A percentile compares a stretch with the other conserved stretches of the same genome.
phyloP scores from a whole-genome alignment of 2,113 vertebrate species.

The Siniperca knerii region DNA sequence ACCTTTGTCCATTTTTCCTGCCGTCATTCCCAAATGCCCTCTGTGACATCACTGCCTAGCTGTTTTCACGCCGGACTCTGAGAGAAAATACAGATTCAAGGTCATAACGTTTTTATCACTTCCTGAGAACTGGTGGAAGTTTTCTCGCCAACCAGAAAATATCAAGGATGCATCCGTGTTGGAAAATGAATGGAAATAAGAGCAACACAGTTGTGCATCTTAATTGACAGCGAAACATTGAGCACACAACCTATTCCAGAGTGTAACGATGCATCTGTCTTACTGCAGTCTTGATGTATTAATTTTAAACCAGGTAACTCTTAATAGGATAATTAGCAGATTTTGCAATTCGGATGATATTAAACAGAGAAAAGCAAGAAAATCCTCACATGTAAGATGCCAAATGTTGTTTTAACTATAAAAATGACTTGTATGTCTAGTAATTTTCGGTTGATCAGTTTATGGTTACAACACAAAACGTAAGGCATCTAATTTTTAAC shows the following conservation, averaged over 20 bases:
- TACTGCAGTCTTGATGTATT: background rate
- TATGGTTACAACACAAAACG: too few species aligned
- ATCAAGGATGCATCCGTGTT: background rate
- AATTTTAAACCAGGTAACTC: background rate
- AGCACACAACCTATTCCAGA: too few species aligned
- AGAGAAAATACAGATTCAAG: constrained; percentile 21
- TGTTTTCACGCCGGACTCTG: constrained; percentile 20
- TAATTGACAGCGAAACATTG: background rate
- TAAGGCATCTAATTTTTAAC: too few species aligned
- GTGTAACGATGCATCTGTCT: too few species aligned
- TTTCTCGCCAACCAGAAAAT: background rate
- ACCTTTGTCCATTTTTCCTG: background rate
- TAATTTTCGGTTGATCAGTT: too few species aligned
- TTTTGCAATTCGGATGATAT: background rate
- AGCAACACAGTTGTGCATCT: background rate
- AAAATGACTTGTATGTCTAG: background rate
- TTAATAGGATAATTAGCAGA: background rate
- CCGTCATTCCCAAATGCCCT: background rate
- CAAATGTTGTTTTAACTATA: background rate
- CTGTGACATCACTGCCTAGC: background rate
- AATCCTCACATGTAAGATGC: background rate
- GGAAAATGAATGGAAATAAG: background rate
- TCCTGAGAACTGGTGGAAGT: background rate
- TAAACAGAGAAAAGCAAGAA: background rate
- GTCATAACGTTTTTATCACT: constrained; percentile 8